Evolutionary conservation across 2,797 vertebrate species (phyloP).

Genomic region (Setipinna tenuifilis): DNA sequence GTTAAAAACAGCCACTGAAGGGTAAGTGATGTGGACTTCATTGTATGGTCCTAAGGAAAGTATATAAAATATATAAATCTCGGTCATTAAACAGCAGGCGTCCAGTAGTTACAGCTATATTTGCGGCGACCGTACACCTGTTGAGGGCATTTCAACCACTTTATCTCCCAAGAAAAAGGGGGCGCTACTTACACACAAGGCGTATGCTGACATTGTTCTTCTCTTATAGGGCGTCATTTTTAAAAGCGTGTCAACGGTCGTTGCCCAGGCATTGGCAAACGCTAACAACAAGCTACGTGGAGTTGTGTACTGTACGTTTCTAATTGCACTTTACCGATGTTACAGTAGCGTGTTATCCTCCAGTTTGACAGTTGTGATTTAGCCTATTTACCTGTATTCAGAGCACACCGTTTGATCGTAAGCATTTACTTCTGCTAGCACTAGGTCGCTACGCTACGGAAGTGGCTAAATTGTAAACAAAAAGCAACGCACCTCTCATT

Average conservation of each 20-base stretch:
- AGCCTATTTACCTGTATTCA: not conserved
- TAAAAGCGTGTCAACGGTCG: constrained; percentile 62
- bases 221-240: constrained; percentile 64
- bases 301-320: not conserved
- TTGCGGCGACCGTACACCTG: not conserved
- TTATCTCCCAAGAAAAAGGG: constrained; percentile 2
- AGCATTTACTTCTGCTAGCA: not conserved
- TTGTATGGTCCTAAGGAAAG: too few relatives aligned
- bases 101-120: too few relatives aligned
- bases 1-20: too few relatives aligned
- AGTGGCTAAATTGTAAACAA: constrained; percentile 14
- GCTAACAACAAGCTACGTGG: not conserved
- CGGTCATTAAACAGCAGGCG: too few relatives aligned
- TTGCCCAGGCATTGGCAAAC: constrained; percentile 40
- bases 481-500: not conserved
- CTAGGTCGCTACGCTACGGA: not conserved
- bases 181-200: constrained; percentile 38
- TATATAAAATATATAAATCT: too few relatives aligned
- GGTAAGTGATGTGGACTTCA: too few relatives aligned
- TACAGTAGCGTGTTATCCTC: not conserved
- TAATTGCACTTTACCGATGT: not conserved
- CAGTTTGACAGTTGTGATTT: not conserved
- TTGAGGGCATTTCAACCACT: not conserved
- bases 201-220: not conserved
- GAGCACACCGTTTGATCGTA: not conserved